Percentiles rank a stretch among this genome's conserved stretches.
Conservation (phyloP, 2,113 vertebrate genomes). For the Steatornis caripensis region DNA sequence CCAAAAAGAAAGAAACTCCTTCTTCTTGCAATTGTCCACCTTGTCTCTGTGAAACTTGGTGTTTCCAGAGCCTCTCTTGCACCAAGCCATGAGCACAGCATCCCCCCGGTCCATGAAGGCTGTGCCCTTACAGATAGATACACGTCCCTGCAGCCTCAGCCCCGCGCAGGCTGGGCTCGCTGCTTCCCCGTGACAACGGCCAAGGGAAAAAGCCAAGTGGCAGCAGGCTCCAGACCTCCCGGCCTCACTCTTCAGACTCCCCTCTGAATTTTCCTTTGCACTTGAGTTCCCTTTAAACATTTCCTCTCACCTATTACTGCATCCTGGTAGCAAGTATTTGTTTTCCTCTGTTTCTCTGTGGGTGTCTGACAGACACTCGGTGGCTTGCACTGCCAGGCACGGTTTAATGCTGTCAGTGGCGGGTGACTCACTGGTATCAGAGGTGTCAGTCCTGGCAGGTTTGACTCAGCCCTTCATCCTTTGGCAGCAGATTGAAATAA, state of each 20-base stretch:
- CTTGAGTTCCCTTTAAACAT: background rate
- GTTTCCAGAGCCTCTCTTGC: background rate
- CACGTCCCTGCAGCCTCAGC: background rate
- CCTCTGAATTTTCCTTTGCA: background rate
- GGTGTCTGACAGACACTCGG: conserved; percentile 17
- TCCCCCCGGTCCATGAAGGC: background rate
- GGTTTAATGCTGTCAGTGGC: background rate
- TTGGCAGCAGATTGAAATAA: background rate
- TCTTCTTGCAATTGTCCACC: background rate
- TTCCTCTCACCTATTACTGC: conserved; percentile 15
- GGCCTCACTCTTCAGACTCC: background rate
- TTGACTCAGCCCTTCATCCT: conserved; percentile 47
- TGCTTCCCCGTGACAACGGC: background rate
- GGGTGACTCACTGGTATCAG: conserved; percentile 45
- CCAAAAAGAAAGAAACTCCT: background rate
- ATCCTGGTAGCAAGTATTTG: conserved; percentile 18
- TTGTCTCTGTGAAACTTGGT: background rate
- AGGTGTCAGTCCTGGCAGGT: conserved; percentile 23
- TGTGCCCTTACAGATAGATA: too few species aligned
- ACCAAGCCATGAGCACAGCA: background rate
- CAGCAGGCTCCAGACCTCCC: background rate
- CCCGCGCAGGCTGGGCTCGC: fast-evolving
- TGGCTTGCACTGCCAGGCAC: background rate
- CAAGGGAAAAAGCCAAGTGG: background rate
- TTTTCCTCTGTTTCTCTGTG: conserved; percentile 19